These are phyloP conservation scores for Drosophila ustulata DNA, from an alignment of 2,888 invertebrate genomes.

Conservation along the genomic window DNA sequence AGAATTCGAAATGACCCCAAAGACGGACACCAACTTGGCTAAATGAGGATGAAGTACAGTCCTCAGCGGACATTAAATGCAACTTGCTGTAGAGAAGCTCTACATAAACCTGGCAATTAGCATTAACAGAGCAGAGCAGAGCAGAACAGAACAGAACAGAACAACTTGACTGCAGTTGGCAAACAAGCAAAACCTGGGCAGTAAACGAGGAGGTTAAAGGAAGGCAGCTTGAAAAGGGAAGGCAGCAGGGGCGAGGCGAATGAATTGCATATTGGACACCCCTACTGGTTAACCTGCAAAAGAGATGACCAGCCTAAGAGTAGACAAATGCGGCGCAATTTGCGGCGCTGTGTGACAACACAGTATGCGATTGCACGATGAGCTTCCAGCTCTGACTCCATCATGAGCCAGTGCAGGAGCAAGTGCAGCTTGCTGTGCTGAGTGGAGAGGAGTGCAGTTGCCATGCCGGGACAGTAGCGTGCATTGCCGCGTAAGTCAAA, in stretches of 20 bases:
- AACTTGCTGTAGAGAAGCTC: constrained; percentile 31
- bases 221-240: not conserved
- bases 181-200: constrained; percentile 54
- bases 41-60: constrained; percentile 38
- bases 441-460: not conserved
- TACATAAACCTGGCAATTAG: constrained; percentile 57
- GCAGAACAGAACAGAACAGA: constrained; percentile 32
- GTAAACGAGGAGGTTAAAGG: no score
- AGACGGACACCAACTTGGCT: constrained; percentile 11
- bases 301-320: constrained; percentile 60
- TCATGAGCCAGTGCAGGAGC: not conserved
- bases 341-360: constrained; percentile 76
- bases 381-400: constrained; percentile 6
- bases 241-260: constrained; percentile 53
- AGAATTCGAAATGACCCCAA: constrained; percentile 71
- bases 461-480: constrained; percentile 12
- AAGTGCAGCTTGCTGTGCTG: not conserved
- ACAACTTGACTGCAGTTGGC: constrained; percentile 71
- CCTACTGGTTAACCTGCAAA: not conserved
- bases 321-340: constrained; percentile 74
- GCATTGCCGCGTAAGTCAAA: constrained; percentile 69
- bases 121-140: constrained; percentile 51
- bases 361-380: constrained; percentile 25
- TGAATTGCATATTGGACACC: constrained; percentile 69
- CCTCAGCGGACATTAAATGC: constrained; percentile 41